These are phyloP conservation scores for Aphaenogaster ashmeadi DNA, from an alignment of 1,140 invertebrate species.

Conservation along the genomic window DNA sequence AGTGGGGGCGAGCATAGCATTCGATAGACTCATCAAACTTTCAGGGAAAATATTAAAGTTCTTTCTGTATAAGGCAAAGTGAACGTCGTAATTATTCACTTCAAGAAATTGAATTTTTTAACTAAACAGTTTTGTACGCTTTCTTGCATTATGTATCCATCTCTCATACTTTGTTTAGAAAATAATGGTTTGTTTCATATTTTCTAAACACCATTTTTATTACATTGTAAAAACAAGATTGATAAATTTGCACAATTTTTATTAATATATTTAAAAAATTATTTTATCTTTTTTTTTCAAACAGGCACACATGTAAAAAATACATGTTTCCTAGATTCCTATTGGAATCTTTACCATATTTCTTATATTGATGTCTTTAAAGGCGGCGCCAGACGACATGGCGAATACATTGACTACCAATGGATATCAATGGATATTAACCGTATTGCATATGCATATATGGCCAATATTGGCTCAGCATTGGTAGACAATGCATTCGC, in stretches of 20 bases:
- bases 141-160: background rate
- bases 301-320: background rate
- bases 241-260: background rate
- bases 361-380: too few species aligned
- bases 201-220: background rate
- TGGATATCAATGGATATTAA: too few species aligned
- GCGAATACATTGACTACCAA: too few species aligned
- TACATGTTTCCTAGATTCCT: background rate
- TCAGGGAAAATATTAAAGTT: slow-evolving; percentile 80
- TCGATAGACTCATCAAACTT: slow-evolving; percentile 87
- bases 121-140: slow-evolving; percentile 1
- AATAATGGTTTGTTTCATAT: background rate
- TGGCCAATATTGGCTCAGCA: too few species aligned
- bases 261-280: background rate
- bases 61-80: slow-evolving; percentile 63
- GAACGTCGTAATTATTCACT: slow-evolving; percentile 62
- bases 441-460: too few species aligned
- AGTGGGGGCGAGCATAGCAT: slow-evolving; percentile 77
- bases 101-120: slow-evolving; percentile 9
- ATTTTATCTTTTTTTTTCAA: background rate
- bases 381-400: too few species aligned
- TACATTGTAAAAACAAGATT: background rate
- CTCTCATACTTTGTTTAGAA: background rate
- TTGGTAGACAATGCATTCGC: too few species aligned
- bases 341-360: too few species aligned